Conservation (phyloP, 2,888 invertebrate genomes). For the Perizoma affinitatum region DNA sequence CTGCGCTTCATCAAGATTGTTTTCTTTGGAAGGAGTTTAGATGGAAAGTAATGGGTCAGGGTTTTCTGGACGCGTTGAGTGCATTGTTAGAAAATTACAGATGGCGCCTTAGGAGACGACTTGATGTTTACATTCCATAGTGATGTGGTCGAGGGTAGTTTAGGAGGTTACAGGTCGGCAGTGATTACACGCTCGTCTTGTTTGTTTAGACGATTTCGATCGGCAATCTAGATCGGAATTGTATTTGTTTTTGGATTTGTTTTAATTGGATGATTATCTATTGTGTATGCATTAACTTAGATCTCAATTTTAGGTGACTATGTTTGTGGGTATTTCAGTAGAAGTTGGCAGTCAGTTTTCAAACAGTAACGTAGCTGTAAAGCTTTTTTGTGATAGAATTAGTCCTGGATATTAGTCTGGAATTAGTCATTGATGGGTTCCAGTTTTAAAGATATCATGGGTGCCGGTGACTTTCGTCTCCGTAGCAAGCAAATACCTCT, state of each 20-base stretch:
- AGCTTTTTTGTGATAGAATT: too few relatives aligned
- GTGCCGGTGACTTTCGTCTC: too few relatives aligned
- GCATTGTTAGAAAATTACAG: constrained; percentile 82
- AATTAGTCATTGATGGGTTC: too few relatives aligned
- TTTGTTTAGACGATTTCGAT: constrained; percentile 69
- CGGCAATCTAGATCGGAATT: constrained; percentile 36
- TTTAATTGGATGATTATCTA: constrained; percentile 6
- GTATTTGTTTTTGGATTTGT: constrained; percentile 9
- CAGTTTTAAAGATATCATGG: too few relatives aligned
- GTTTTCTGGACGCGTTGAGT: constrained; percentile 62
- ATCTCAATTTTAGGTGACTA: too few relatives aligned
- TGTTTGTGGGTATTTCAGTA: too few relatives aligned
- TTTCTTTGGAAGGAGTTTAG: constrained; percentile 13
- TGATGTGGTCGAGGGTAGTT: constrained; percentile 68
- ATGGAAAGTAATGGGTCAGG: constrained; percentile 42
- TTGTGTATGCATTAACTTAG: too few relatives aligned
- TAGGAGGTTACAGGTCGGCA: constrained; percentile 73
- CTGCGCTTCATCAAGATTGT: not conserved
- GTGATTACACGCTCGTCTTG: constrained; percentile 76
- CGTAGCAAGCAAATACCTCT: too few relatives aligned
- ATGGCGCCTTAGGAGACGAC: constrained; percentile 81
- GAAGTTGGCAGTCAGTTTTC: too few relatives aligned
- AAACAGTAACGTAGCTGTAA: too few relatives aligned
- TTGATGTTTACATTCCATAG: constrained; percentile 80
- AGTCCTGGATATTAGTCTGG: too few relatives aligned